These are phyloP conservation scores for Cynocephalus volans DNA, from an alignment of 2,113 vertebrate genomes.

Conservation along the genomic window DNA sequence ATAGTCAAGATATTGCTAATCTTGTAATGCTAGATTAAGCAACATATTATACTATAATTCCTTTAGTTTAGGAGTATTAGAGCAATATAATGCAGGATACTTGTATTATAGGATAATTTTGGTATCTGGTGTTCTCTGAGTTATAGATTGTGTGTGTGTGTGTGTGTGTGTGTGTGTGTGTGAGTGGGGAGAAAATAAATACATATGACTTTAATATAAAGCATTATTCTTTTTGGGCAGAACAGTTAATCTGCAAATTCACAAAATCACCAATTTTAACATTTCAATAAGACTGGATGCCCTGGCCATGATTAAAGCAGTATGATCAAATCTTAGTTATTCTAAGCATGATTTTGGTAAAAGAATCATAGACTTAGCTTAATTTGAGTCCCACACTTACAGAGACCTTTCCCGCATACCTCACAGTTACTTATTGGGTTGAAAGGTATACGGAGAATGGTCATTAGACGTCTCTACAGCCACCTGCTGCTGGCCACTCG, in stretches of 20 bases:
- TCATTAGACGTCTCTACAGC: conserved; percentile 95
- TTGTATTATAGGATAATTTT: neutral
- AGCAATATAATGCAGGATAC: neutral
- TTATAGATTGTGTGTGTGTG: neutral
- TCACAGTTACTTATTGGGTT: conserved; percentile 97
- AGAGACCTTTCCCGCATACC: conserved; percentile 87
- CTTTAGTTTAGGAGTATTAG: neutral
- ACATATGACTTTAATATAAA: neutral
- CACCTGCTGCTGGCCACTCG: conserved; percentile 95
- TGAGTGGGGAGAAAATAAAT: neutral
- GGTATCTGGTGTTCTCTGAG: neutral
- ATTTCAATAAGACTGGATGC: neutral
- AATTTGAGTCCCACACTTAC: neutral
- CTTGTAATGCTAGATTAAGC: neutral
- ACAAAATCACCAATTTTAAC: neutral
- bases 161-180: neutral
- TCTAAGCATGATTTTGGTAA: conserved; percentile 40
- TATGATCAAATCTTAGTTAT: neutral
- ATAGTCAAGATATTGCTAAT: neutral
- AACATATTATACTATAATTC: neutral
- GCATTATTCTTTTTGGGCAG: neutral
- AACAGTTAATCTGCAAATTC: conserved; percentile 42
- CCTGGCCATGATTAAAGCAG: neutral
- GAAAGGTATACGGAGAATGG: conserved; percentile 97
- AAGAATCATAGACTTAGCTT: neutral